These are phyloP conservation scores for Tachina lurida DNA, from an alignment of 2,888 invertebrate genomes.

Conservation along the genomic window DNA sequence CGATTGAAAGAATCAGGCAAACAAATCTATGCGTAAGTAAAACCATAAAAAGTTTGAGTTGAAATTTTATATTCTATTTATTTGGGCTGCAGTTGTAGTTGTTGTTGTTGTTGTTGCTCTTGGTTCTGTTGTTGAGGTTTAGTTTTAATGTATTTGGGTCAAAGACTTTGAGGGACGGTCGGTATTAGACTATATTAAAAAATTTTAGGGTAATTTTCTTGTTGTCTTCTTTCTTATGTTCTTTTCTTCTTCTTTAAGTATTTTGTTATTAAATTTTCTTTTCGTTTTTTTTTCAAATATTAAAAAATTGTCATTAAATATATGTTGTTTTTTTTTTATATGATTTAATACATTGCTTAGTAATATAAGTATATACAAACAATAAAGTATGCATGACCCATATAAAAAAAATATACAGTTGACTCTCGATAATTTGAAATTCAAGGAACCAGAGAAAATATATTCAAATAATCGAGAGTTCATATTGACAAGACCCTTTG, in stretches of 20 bases:
- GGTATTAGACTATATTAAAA: conserved; percentile 52
- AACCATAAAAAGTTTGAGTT: conserved; percentile 37
- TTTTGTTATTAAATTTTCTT: conserved; percentile 2
- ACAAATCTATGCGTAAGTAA: conserved; percentile 40
- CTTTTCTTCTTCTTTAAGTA: background rate
- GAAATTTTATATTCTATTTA: conserved; percentile 6
- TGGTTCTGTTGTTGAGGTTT: conserved; percentile 39
- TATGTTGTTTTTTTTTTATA: conserved; percentile 7
- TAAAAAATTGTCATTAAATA: conserved; percentile 34
- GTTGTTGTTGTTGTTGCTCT: background rate
- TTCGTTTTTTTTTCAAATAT: background rate
- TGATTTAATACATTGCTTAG: conserved; percentile 3
- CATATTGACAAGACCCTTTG: too few species aligned
- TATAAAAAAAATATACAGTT: background rate
- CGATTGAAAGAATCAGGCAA: conserved; percentile 2
- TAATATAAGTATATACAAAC: conserved; percentile 30
- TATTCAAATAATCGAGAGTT: too few species aligned
- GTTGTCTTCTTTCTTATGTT: background rate
- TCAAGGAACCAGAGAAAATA: too few species aligned
- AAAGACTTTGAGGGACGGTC: conserved; percentile 60
- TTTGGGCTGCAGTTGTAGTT: conserved; percentile 3
- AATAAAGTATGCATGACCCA: conserved; percentile 62
- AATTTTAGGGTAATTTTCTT: conserved; percentile 48
- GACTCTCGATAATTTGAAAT: too few species aligned
- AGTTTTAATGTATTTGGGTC: conserved; percentile 62